Percentiles rank a stretch among this genome's conserved stretches.
Evolutionary conservation across 2,888 invertebrate genomes (phyloP).

Genomic region (Drosophila cognata): DNA sequence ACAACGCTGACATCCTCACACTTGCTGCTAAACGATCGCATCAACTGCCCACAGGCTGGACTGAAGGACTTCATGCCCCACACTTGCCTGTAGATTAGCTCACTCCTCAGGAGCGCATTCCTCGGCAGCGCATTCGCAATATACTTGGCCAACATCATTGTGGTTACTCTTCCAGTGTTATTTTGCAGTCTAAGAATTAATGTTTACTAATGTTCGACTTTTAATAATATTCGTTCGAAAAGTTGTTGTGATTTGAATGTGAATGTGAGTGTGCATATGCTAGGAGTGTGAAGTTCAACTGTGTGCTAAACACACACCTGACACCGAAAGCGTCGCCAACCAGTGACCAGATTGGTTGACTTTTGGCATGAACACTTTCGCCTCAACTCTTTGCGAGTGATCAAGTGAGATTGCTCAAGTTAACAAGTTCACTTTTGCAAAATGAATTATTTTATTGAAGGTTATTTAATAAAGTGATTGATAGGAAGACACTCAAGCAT

Average conservation of each 20-base stretch:
- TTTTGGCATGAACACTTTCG: background rate
- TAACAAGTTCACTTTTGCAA: background rate
- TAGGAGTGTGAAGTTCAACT: slow-evolving; percentile 6
- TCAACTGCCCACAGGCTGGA: background rate
- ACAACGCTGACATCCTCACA: slow-evolving; percentile 42
- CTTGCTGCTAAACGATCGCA: slow-evolving; percentile 16
- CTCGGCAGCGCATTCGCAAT: slow-evolving; percentile 23
- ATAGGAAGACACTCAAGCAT: background rate
- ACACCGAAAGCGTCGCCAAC: slow-evolving; percentile 30
- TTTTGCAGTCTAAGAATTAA: slow-evolving; percentile 4
- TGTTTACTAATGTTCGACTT: slow-evolving; percentile 21
- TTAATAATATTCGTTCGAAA: slow-evolving; percentile 17
- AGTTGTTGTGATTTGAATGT: slow-evolving; percentile 10
- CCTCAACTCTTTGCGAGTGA: background rate
- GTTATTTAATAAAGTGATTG: background rate
- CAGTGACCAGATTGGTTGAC: background rate
- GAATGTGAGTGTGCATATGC: slow-evolving; percentile 23
- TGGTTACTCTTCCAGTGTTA: slow-evolving; percentile 12
- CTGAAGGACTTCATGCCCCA: background rate
- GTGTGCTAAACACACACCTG: background rate
- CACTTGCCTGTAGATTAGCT: slow-evolving; percentile 18
- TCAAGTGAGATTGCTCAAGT: background rate
- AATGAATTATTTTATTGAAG: background rate
- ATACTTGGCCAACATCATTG: slow-evolving; percentile 44
- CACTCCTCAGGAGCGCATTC: slow-evolving; percentile 16